Base-by-base conservation (phyloP, 1,140 invertebrate species). In the Drosophila pseudoobscura region DNA sequence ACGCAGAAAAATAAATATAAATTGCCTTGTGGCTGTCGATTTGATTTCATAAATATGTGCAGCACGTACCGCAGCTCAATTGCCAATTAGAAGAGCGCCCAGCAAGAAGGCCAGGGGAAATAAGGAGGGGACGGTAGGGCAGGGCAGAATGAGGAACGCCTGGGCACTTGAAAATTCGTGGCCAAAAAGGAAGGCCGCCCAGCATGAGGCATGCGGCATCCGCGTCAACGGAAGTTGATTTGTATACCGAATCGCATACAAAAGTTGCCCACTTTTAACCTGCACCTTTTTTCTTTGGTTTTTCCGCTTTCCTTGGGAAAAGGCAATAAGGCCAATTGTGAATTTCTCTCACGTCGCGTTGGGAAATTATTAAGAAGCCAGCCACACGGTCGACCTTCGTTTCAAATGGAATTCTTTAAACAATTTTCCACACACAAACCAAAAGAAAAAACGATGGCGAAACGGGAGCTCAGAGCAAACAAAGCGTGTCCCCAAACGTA, bases 21-120 rank as follows among this genome's bases (percentile, higher is more conserved):
- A 74, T 74, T 70, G 64, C 74, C 44, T 24, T 35, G 31, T 11
- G 31, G 45, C 72, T 57, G 70, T 49, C 62, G 43, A 76, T 76
- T 76, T 75, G 73, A 70, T 87, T 87, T 82, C 78, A 88, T 88
- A 88, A 88, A 79, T 88, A 88, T 88, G 83, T 76, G 56, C 61
- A 58, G 78, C 88, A 90, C 88, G 88, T 90, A 90, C 78, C 41
- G 73, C 88, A 90, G 87, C 88, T 90, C 88, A 90, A 90, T 90
- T 90, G 88, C 88, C 88, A 90, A 90, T 90, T 90, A 90, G 88
- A 90, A 90, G 72, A 56, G 51, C 35, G 46, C 26, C 47, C 39
- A 47, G 61, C 63, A 26, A 26, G 31, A 68, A 68, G 55, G 66
- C 29, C 29, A 31, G 31, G 20, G 20, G 20, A 1, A 20, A 2